A percentile compares a stretch with the other conserved stretches of the same genome.
These are phyloP conservation scores for Eretmodus cyanostictus DNA, from an alignment of 2,113 vertebrate species.

Conservation along the genomic window DNA sequence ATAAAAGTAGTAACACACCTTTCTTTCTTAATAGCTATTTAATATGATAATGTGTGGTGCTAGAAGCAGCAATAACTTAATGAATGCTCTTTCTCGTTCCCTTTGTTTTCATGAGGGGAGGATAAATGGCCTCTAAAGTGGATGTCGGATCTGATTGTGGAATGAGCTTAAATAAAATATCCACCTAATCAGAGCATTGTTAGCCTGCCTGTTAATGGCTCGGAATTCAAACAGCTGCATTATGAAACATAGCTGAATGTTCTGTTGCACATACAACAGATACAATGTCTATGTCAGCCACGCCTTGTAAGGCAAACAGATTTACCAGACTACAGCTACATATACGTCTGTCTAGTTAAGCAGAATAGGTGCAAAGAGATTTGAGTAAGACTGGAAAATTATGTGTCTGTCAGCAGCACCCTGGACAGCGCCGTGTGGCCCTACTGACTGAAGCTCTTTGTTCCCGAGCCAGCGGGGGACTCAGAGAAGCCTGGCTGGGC, in stretches of 20 bases:
- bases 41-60: not conserved
- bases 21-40: not conserved
- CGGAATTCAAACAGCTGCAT: not conserved
- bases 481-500: slow-evolving; percentile 22
- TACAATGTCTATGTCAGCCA: not conserved
- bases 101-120: not conserved
- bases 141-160: not conserved
- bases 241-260: not conserved
- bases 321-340: not conserved
- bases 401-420: slow-evolving; percentile 66
- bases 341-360: slow-evolving; percentile 23
- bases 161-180: not conserved
- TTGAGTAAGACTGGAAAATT: slow-evolving; percentile 25
- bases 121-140: not conserved
- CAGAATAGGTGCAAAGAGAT: slow-evolving; percentile 25
- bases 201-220: not conserved
- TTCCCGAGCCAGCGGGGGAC: slow-evolving; percentile 46
- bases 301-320: slow-evolving; percentile 1
- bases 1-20: not conserved
- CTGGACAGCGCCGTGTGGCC: slow-evolving; percentile 65
- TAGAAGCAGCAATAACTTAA: not conserved
- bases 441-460: slow-evolving; percentile 57
- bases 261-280: not conserved
- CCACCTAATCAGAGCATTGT: not conserved
- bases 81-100: not conserved